Evolutionary conservation across 2,888 invertebrate species (phyloP), one percentile per base, ranked within the genome.

Genomic region (Drosophila colorata): DNA sequence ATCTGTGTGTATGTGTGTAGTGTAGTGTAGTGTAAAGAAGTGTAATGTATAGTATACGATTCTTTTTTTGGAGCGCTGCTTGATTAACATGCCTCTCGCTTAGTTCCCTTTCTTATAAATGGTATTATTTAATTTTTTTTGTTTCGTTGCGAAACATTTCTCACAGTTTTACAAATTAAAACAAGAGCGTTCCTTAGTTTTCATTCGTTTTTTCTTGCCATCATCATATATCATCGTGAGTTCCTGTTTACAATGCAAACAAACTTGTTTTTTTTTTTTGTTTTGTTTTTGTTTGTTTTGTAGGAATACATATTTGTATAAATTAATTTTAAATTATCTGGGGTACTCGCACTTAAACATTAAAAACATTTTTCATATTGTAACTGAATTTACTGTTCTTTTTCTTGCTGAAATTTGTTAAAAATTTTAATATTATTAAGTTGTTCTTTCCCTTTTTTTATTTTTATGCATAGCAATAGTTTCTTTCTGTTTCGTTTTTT

Each of bases 111-210:
- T 65, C 71, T 55, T 57, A 69, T 38, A 72, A 53, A 38, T 74
- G 60, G 41, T 67, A 47, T 73, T 33, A 61, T 56, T 56, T 43
- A 14, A 67, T 56, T 67, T 75, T 84, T 82, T 82, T 80, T 79
- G 77, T 88, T 87, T 85, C 89, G 81, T 87, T 87, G 75, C 83
- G 83, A 87, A 86, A 86, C 86, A 83, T 85, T 89, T 88, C 78
- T 86, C 87, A 82, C 86, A 83, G 83, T 79, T 87, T 82, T 74
- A 73, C 51, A 71, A 59, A 67, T 75, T 61, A 68, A 79, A 79
- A 71, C 64, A 79, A 60, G 71, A 74, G 60, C 48, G 61, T 79
- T 69, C 37, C 63, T 53, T 78, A 68, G 68, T 69, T 66, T 41
- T 43, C 6, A 40, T 35, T 44, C 41, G 33, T 11, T 2, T 14